Base-by-base conservation (phyloP, 2,797 vertebrate species). In the Acanthurus leucopareius region DNA sequence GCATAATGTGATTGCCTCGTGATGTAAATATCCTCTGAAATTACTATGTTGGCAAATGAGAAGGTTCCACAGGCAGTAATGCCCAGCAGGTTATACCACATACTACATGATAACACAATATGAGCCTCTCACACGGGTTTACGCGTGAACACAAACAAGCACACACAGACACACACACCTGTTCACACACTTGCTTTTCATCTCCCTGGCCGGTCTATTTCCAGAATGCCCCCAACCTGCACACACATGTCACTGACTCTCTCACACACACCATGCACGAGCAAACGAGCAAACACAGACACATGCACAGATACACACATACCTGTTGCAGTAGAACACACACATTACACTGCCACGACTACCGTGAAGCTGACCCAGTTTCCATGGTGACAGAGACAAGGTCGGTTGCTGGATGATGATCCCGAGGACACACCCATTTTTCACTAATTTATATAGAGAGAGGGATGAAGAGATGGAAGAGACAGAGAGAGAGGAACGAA, bases 311-410 rank as follows among this genome's bases (percentile, higher is more conserved):
- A 64, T 11, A 61, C 59, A 75, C 69, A 80, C 70, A 73, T 10
- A 79, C 82, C 87, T 92, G 91, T 91, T 54, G 28, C 77, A 73
- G 44, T 79, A 88, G 61, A 82, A 82, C 71, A 62, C 47, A 59
- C 45, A 76, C 78, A 66, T 89, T 86, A 83, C 71, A 80, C 83
- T 86, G 85, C 84, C 82, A 84, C 82, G 86, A 77, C 85, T 92
- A 89, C 90, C 9, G 49, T 85, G 80, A 91, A 85, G 88, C 90
- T 90, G 90, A 91, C 88, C 86, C 78, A 90, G 94, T 95, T 94
- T 88, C 94, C 91, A 95, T 95, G 85, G 90, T 20, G 88, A 95
- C 90, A 71, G 77, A 84, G 75, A 77, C 16, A 16, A 74, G 83
- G 79, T 82, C 32, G 68, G 81, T 83, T 85, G 64, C 82, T 35